A percentile compares a stretch with the other conserved stretches of the same genome.
Conservation (phyloP, 2,797 vertebrate species). For the Falco columbarius region DNA sequence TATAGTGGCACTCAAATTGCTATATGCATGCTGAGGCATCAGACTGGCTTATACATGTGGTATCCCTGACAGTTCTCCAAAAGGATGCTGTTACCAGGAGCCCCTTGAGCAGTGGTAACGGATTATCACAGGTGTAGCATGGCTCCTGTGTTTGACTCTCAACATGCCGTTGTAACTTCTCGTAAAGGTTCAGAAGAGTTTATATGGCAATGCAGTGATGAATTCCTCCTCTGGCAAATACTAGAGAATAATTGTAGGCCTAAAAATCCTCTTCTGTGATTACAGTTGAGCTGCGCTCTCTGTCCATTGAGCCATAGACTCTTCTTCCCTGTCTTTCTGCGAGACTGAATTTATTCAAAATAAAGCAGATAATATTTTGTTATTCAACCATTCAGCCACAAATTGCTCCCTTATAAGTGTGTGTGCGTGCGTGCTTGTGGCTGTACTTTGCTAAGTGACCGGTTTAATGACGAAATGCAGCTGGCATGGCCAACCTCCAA, state of each 20-base stretch:
- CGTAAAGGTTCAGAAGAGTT: not conserved
- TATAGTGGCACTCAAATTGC: slow-evolving; percentile 67
- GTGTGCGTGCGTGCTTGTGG: slow-evolving; percentile 56
- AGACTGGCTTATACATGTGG: slow-evolving; percentile 67
- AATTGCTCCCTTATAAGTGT: not conserved
- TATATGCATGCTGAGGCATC: slow-evolving; percentile 67
- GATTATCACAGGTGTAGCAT: slow-evolving; percentile 56
- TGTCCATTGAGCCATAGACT: not conserved
- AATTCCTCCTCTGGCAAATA: slow-evolving; percentile 27
- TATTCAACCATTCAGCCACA: slow-evolving; percentile 38
- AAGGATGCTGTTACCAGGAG: slow-evolving; percentile 55
- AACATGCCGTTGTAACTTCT: not conserved
- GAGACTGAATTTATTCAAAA: not conserved
- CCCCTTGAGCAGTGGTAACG: slow-evolving; percentile 4
- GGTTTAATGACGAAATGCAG: slow-evolving; percentile 17
- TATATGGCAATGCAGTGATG: slow-evolving; percentile 2
- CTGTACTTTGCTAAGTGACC: not conserved
- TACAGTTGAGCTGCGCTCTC: not conserved
- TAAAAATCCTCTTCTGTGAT: slow-evolving; percentile 37
- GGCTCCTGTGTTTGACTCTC: slow-evolving; percentile 64
- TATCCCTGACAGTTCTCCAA: slow-evolving; percentile 51
- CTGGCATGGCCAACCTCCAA: slow-evolving; percentile 24
- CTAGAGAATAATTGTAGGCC: not conserved
- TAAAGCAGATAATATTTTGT: slow-evolving; percentile 1
- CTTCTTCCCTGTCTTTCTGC: not conserved